Conservation (phyloP, 2,113 vertebrate genomes). For the Gorsachius goisagi region DNA sequence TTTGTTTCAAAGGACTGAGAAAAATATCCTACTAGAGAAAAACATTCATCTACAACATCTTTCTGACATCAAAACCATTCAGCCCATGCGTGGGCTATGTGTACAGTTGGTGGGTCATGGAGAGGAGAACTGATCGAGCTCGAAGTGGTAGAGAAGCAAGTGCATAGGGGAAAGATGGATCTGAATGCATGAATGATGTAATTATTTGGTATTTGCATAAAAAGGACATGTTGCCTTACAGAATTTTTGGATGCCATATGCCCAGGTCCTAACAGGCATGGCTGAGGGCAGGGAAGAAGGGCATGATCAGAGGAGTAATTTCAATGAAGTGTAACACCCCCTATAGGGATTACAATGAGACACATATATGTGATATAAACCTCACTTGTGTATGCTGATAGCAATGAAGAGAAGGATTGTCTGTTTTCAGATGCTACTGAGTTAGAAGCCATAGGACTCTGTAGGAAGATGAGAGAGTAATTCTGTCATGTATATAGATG, state of each 20-base stretch:
- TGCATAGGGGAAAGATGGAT: background rate
- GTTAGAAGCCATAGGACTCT: background rate
- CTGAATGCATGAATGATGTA: background rate
- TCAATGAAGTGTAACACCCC: background rate
- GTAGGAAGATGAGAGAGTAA: background rate
- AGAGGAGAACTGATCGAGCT: background rate
- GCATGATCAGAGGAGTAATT: background rate
- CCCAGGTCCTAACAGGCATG: background rate
- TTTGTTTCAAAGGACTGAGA: slow-evolving; percentile 24
- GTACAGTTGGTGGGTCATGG: background rate
- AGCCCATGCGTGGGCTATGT: background rate
- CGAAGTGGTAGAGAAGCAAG: background rate
- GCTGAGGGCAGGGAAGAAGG: background rate
- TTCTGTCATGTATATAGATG: background rate
- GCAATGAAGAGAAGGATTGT: background rate
- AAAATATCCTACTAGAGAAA: background rate
- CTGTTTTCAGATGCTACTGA: background rate
- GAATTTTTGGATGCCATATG: slow-evolving; percentile 7
- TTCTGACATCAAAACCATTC: background rate
- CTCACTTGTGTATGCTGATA: background rate
- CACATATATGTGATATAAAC: background rate
- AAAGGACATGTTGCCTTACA: background rate
- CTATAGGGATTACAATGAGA: background rate
- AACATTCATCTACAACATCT: background rate
- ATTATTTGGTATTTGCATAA: slow-evolving; percentile 8